phyloP scores from a whole-genome alignment of 1,140 invertebrate genomes.

The Thaumetopoea pityocampa region DNA sequence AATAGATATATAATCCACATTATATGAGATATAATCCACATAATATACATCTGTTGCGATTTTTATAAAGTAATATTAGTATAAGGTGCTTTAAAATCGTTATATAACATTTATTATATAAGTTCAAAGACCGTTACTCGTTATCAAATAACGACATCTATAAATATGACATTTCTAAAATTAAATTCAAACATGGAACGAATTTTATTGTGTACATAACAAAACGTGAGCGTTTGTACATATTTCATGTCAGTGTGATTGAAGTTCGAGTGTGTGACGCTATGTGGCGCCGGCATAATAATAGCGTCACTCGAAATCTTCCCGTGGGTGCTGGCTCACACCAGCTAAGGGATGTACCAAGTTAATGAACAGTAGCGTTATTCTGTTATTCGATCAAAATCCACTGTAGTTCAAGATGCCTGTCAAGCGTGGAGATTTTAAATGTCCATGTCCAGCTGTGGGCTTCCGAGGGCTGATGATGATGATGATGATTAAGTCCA shows the following conservation, averaged over 20 bases:
- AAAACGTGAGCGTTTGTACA: slow-evolving; percentile 11
- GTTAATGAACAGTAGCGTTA: too few species aligned
- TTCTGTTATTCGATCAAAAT: too few species aligned
- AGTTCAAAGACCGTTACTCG: slow-evolving; percentile 26
- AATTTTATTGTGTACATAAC: slow-evolving; percentile 15
- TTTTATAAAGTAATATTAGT: slow-evolving; percentile 39
- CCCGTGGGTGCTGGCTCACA: too few species aligned
- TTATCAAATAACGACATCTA: slow-evolving; percentile 23
- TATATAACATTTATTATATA: slow-evolving; percentile 48
- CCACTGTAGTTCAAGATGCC: too few species aligned
- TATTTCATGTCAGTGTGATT: slow-evolving; percentile 5
- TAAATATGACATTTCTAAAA: slow-evolving; percentile 15
- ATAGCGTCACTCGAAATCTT: too few species aligned
- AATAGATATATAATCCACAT: slow-evolving; percentile 49
- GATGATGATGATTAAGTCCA: slow-evolving; percentile 20
- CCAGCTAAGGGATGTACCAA: too few species aligned
- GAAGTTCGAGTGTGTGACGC: slow-evolving; percentile 4
- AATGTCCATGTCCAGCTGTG: too few species aligned
- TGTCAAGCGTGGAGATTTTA: too few species aligned
- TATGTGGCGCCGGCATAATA: slow-evolving; percentile 24
- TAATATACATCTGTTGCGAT: slow-evolving; percentile 38
- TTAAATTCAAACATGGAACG: slow-evolving; percentile 10
- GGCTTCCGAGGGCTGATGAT: too few species aligned
- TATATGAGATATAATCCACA: slow-evolving; percentile 39
- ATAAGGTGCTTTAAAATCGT: slow-evolving; percentile 64